Base-by-base conservation (phyloP, 35 echinoderm and acorn worm genomes). In the Heliocidaris tuberculata region DNA sequence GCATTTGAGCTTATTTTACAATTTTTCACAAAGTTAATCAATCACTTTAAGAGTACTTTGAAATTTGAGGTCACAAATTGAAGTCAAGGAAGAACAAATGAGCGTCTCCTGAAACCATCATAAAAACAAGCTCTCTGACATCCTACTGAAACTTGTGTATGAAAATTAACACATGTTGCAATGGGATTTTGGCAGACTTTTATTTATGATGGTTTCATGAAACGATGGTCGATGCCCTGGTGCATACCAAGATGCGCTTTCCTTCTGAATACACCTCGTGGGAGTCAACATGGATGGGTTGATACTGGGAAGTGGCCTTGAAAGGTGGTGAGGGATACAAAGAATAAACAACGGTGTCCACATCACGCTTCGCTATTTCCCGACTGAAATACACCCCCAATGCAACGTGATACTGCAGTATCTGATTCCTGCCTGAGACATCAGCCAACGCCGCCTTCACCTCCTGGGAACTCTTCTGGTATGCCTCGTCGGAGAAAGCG, bases 401-500 rank as follows among this genome's bases (percentile, higher is more conserved):
- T 27, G 95, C 78, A 50, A 94, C 92, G 27, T 96, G 95, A 94
- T 96, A 96, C 71, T 96, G 61, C 48, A 96, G 24, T 21, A 50
- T 71, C 49, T 49, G 42, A 31, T 94, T 65, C 50, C 93, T 93
- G 17, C 47, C 52, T 6, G 29, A 71, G 48, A 47, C 56, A 12
- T 90, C 52, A 24, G 49, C 90, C 56, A 93, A 12, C 3, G 78
- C 47, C 13, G 92, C 85, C 24, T 86, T 78, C 42, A 96, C 48
- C 8, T 35, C 92, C 7, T 78, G 21, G 8, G 95, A 92, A 61
- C 92, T 93, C 31, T 17, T 7, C 15, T 27, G 9, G 93, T 87
- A 96, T 7, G 95, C 95, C 4, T 30, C 78, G 24, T 96, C 95
- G 24, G 92, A 86, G 59, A 94, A 96, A 2, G 95, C 95, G 52